Percentiles rank a stretch among this genome's conserved stretches.
phyloP scores from a whole-genome alignment of 2,888 invertebrate species.

The Pediacus dermestoides region DNA sequence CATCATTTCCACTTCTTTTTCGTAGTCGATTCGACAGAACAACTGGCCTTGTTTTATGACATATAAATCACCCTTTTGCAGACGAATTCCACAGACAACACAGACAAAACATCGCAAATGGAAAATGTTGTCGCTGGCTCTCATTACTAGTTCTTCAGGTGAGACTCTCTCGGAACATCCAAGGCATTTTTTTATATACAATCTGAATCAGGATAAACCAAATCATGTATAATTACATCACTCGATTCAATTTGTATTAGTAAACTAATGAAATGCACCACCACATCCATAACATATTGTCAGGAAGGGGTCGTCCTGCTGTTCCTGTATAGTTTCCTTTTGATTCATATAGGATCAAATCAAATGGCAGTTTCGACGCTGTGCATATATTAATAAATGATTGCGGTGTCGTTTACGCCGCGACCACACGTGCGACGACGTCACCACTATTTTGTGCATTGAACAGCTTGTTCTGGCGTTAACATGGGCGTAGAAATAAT shows the following conservation, averaged over 20 bases:
- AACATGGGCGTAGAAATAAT: no score
- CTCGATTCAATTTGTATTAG: no score
- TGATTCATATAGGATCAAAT: conserved; percentile 15
- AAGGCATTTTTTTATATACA: conserved; percentile 71
- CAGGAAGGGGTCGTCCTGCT: conserved; percentile 3
- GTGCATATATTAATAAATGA: conserved; percentile 32
- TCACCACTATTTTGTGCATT: no score
- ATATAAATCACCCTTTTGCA: conserved; percentile 79
- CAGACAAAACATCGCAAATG: conserved; percentile 78
- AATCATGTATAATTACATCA: no score
- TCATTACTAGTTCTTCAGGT: conserved; percentile 76
- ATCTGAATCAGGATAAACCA: conserved; percentile 48
- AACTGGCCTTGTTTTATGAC: conserved; percentile 74
- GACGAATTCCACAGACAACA: conserved; percentile 68
- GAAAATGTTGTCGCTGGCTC: conserved; percentile 69
- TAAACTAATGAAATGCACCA: conserved; percentile 1
- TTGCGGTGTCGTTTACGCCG: conserved; percentile 28
- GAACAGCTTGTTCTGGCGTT: no score
- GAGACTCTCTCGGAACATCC: conserved; percentile 69
- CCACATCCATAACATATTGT: no score
- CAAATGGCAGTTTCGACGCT: conserved; percentile 23
- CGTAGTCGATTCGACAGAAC: conserved; percentile 76
- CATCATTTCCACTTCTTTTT: conserved; percentile 72
- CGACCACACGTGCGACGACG: conserved; percentile 27
- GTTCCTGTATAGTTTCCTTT: conserved; percentile 1